Percentiles rank a stretch among this genome's conserved stretches.
Evolutionary conservation across 2,797 vertebrate genomes (phyloP).

Genomic region (Clangula hyemalis): DNA sequence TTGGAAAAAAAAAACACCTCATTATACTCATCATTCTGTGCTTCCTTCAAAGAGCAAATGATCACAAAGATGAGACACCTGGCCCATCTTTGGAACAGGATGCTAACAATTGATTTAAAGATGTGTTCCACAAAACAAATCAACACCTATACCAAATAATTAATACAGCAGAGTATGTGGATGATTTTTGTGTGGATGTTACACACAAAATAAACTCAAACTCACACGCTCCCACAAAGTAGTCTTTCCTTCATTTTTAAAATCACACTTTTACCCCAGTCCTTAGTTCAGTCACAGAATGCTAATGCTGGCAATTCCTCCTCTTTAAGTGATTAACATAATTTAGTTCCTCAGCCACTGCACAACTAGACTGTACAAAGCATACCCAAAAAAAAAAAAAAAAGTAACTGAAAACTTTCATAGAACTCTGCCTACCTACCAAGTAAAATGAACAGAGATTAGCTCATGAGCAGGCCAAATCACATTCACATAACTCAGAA

Average conservation of each 20-base stretch:
- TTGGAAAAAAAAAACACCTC: rapidly evolving
- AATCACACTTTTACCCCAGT: not conserved
- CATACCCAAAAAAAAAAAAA: not conserved
- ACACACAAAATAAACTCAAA: not conserved
- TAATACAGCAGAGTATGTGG: not conserved
- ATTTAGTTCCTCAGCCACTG: not conserved
- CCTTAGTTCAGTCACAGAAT: not conserved
- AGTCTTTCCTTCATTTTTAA: not conserved
- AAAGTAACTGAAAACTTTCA: not conserved
- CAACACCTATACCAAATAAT: not conserved
- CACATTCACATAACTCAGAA: not conserved
- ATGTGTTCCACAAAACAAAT: not conserved
- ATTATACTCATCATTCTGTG: not conserved
- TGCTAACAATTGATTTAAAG: not conserved
- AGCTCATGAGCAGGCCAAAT: not conserved
- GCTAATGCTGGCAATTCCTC: not conserved
- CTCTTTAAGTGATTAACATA: not conserved
- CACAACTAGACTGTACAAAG: not conserved
- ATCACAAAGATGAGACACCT: not conserved
- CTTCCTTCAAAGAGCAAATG: not conserved
- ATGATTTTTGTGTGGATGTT: not conserved
- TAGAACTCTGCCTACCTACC: not conserved
- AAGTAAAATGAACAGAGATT: not conserved
- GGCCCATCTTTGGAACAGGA: not conserved
- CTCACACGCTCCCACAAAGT: not conserved